Evolutionary conservation across 2,113 vertebrate genomes (phyloP).

Genomic region (Sinocyclocheilus anshuiensis): DNA sequence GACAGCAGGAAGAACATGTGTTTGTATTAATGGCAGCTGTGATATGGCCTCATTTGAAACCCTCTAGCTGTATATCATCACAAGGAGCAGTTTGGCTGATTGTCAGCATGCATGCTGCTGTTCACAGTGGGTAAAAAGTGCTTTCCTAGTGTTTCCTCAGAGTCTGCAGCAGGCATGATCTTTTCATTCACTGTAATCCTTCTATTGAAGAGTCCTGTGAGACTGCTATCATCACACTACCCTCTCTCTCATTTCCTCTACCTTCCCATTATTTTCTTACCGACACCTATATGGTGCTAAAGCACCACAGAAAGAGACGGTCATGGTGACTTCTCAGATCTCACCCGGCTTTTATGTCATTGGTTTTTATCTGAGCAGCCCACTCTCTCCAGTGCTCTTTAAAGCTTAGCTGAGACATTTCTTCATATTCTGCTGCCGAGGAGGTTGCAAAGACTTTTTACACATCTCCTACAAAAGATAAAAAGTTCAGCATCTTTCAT

Average conservation of each 20-base stretch:
- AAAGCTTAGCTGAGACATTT: not conserved
- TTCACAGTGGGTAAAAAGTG: constrained; percentile 13
- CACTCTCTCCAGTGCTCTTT: constrained; percentile 9
- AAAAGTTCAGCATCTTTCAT: constrained; percentile 31
- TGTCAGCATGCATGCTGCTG: not conserved
- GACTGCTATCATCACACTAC: constrained; percentile 12
- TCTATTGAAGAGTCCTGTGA: constrained; percentile 5
- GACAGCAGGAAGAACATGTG: not conserved
- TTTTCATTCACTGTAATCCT: constrained; percentile 26
- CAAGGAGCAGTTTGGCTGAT: not conserved
- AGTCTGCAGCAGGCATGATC: not conserved
- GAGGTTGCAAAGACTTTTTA: constrained; percentile 4
- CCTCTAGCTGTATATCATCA: not conserved
- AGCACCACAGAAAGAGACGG: not conserved
- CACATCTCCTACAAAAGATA: not conserved
- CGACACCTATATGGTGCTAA: constrained; percentile 15
- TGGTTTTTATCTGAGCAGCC: not conserved
- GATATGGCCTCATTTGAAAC: constrained; percentile 16
- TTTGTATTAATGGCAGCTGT: constrained; percentile 21
- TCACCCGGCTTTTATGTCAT: constrained; percentile 10
- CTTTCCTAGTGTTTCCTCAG: constrained; percentile 14
- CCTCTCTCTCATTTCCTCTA: not conserved
- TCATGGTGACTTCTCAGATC: constrained; percentile 22
- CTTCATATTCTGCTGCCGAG: not conserved
- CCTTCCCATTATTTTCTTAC: constrained; percentile 2